Base-by-base conservation (phyloP, 2,888 invertebrate species). In the Agrotis ipsilon region DNA sequence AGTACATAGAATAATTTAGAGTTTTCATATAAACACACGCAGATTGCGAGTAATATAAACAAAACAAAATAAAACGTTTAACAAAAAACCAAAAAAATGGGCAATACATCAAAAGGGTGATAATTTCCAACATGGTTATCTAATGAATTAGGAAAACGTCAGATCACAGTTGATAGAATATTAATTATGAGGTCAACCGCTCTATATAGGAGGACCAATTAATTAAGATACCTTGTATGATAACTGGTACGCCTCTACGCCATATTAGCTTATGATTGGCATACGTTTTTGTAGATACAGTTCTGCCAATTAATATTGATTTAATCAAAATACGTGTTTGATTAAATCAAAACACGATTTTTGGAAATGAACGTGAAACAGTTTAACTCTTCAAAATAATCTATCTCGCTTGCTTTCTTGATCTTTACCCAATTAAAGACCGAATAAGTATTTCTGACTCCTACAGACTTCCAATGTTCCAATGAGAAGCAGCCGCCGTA, bases 201-300 rank as follows among this genome's bases (percentile, higher is more conserved):
- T 81, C 49, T 14, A 58, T 67, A 64, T 18, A 72, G 60, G 49
- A 13, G 16, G 7, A 60, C 61, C 57, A 78, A 78, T 82, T 72
- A 72, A 64, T 78, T 67, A 64, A 57, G 57, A 82, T 72, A 5
- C 72, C 66, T 64, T 67, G 48, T 78, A 32, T 19, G 72, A 78
- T 68, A 64, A 67, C 63, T 65, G 52, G 59, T 55, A 51, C 48
- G 21, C 79, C 78, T 54, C 45, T 21, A 45, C 51, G 32, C 78
- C 78, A 27, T 81, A 60, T 72, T 67, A 14, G 46, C 72, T 64
- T 58, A 61, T 64, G 63, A 78, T 72, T 78, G 72, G 51, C 64
- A 43, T 32, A 64, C 18, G 55, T 55, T 63, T 60, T 48, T 63
- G 54, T 46, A 24, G 46, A 52, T 21, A 9, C 32, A 19, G 62